Conservation (phyloP, 1,140 invertebrate species). For the Camponotus pennsylvanicus region DNA sequence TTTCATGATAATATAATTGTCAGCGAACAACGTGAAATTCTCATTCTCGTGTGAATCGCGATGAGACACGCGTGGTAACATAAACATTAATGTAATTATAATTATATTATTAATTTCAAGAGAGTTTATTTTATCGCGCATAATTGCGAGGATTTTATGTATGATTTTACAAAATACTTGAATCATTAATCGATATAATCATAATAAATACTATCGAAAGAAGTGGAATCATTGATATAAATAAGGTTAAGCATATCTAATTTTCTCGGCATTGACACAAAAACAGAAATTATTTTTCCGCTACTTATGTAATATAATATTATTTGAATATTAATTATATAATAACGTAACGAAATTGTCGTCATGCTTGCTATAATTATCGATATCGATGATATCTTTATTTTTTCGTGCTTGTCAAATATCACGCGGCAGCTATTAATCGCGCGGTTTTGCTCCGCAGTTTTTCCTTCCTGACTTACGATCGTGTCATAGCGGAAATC, state of each 20-base stretch:
- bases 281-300: background rate
- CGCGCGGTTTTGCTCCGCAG: background rate
- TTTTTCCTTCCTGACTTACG: background rate
- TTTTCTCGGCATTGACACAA: background rate
- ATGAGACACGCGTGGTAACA: background rate
- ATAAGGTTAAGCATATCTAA: background rate
- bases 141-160: background rate
- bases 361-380: no score
- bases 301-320: background rate
- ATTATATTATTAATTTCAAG: constrained; percentile 4
- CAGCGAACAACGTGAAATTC: background rate
- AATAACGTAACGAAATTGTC: background rate
- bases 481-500: constrained; percentile 34
- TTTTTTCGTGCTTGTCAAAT: background rate
- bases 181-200: background rate
- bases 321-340: background rate
- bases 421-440: background rate
- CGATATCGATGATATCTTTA: background rate
- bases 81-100: background rate
- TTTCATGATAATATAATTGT: background rate
- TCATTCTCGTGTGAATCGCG: background rate
- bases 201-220: background rate
- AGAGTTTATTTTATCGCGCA: background rate
- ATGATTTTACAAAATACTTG: background rate
- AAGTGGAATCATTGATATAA: background rate